Evolutionary conservation across 2,888 invertebrate genomes (phyloP).

Genomic region (Lapara coniferarum): DNA sequence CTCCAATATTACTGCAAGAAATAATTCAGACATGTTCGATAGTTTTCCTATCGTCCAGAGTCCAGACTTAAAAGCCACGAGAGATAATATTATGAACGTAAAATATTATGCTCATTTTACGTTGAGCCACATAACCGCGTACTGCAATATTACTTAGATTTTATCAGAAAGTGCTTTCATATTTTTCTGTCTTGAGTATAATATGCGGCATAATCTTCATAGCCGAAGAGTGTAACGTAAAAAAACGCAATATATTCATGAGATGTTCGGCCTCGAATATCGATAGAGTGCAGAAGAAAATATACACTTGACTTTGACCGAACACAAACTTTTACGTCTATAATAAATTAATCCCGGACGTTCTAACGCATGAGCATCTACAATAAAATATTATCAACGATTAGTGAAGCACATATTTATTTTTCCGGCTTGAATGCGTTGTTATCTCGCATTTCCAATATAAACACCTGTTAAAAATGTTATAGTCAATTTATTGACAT

Average conservation of each 20-base stretch:
- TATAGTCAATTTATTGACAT: constrained; percentile 52
- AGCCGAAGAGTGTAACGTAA: background rate
- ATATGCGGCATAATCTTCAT: constrained; percentile 4
- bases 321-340: background rate
- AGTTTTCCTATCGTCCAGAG: constrained; percentile 14
- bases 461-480: constrained; percentile 59
- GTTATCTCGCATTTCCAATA: constrained; percentile 45
- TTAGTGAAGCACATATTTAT: constrained; percentile 37
- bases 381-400: constrained; percentile 30
- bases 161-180: constrained; percentile 18
- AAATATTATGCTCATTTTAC: constrained; percentile 17
- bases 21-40: constrained; percentile 2
- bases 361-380: background rate
- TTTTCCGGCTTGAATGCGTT: constrained; percentile 39
- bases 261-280: background rate
- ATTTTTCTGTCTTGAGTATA: constrained; percentile 17
- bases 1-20: background rate
- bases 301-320: background rate
- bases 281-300: background rate
- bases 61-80: constrained; percentile 14
- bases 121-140: constrained; percentile 4
- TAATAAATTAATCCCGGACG: constrained; percentile 8
- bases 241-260: background rate
- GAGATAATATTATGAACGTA: constrained; percentile 17
- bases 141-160: constrained; percentile 5